Percentiles rank a stretch among this genome's conserved stretches.
These are phyloP conservation scores for Taxidea taxus DNA, from an alignment of 2,113 vertebrate species.

Conservation along the genomic window DNA sequence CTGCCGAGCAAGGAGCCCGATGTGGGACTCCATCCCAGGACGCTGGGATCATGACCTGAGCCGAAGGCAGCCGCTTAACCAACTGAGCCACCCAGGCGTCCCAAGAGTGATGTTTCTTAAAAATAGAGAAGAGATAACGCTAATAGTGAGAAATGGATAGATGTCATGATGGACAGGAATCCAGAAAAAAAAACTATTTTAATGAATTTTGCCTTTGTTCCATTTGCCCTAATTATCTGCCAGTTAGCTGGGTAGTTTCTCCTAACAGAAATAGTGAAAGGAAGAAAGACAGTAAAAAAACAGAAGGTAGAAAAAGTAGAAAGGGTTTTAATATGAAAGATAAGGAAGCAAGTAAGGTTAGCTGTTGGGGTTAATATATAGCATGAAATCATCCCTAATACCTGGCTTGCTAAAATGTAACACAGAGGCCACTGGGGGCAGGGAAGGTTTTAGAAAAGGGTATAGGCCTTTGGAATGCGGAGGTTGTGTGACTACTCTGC, in stretches of 20 bases:
- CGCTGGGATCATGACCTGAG: no score
- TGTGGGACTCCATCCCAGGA: no score
- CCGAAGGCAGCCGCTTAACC: no score
- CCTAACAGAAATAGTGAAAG: background rate
- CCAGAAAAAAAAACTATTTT: background rate
- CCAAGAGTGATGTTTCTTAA: background rate
- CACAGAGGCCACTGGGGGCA: background rate
- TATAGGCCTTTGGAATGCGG: background rate
- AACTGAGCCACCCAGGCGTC: no score
- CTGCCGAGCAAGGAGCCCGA: no score
- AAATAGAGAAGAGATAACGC: background rate
- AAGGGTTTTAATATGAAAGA: background rate
- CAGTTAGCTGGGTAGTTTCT: background rate
- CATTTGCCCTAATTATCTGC: background rate
- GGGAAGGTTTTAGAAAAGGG: no score
- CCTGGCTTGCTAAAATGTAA: background rate
- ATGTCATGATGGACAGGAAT: background rate
- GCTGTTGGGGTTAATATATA: background rate
- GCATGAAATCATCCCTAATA: background rate
- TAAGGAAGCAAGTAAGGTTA: background rate
- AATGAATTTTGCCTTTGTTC: background rate
- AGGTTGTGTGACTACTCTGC: background rate
- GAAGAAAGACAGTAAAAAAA: background rate
- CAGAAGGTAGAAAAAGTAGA: background rate
- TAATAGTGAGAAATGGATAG: background rate